Percentiles rank a stretch among this genome's conserved stretches.
These are phyloP conservation scores for Seriola dumerili DNA, from an alignment of 2,113 vertebrate genomes.

Conservation along the genomic window DNA sequence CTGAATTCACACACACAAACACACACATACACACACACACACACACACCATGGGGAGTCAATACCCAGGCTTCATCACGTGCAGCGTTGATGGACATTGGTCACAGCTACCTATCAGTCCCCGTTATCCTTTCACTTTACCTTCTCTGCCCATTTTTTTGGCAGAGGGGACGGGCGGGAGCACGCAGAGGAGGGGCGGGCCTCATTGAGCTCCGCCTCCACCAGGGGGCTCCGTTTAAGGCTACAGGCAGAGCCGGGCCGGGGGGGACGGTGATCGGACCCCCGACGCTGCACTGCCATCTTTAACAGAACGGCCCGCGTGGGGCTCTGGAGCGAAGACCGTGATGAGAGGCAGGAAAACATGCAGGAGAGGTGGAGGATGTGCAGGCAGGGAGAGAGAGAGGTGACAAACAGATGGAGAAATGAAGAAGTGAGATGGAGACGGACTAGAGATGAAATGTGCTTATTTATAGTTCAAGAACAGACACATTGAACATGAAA, in stretches of 20 bases:
- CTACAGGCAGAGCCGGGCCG: conserved; percentile 88
- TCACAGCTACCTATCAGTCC: not conserved
- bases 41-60: conserved; percentile 1
- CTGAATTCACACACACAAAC: conserved; percentile 72
- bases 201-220: conserved; percentile 83
- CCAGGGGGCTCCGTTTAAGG: conserved; percentile 84
- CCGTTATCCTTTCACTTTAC: conserved; percentile 80
- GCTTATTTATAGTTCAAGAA: not conserved
- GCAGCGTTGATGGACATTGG: not conserved
- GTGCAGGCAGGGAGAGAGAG: conserved; percentile 58
- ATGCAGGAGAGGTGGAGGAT: conserved; percentile 70
- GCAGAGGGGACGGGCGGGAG: conserved; percentile 78
- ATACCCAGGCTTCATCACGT: not conserved
- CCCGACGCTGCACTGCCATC: conserved; percentile 89
- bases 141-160: conserved; percentile 85
- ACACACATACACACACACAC: conserved; percentile 41
- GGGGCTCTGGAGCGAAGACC: conserved; percentile 83
- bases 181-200: conserved; percentile 85
- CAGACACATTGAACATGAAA: not conserved
- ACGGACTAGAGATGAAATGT: conserved; percentile 12
- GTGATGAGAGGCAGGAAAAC: conserved; percentile 71
- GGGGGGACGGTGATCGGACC: conserved; percentile 79
- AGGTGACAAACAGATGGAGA: conserved; percentile 47
- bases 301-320: conserved; percentile 88
- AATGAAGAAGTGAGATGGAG: conserved; percentile 40